Conservation (phyloP, 2,888 invertebrate species). For the Drosophila borborema region DNA sequence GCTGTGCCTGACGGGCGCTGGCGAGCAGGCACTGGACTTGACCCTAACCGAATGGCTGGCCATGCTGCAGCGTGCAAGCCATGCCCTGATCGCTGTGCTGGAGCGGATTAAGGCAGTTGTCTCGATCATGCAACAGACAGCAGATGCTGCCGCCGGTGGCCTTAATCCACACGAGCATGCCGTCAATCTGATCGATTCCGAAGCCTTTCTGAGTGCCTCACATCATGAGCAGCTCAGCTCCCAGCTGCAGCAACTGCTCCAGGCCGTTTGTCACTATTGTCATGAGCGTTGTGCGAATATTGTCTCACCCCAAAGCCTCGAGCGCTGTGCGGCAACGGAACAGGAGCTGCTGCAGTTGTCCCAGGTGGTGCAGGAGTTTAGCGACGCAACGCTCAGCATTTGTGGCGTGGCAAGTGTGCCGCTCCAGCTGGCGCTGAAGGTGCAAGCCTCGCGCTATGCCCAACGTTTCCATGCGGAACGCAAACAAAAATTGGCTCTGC, state of each 20-base stretch:
- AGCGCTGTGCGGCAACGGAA: slow-evolving; percentile 90
- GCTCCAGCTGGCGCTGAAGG: slow-evolving; percentile 91
- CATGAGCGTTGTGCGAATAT: slow-evolving; percentile 96
- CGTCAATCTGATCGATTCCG: slow-evolving; percentile 87
- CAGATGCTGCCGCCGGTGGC: slow-evolving; percentile 88
- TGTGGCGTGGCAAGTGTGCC: slow-evolving; percentile 92
- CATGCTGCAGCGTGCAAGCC: slow-evolving; percentile 89
- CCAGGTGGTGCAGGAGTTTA: slow-evolving; percentile 92
- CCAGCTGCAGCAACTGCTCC: slow-evolving; percentile 91
- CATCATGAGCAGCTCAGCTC: slow-evolving; percentile 90
- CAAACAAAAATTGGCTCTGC: slow-evolving; percentile 92
- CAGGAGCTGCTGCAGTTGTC: slow-evolving; percentile 91
- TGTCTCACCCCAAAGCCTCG: slow-evolving; percentile 91
- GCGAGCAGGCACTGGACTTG: slow-evolving; percentile 86
- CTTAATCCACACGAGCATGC: slow-evolving; percentile 78
- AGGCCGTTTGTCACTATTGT: slow-evolving; percentile 95
- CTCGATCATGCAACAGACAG: slow-evolving; percentile 91
- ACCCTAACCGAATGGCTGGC: slow-evolving; percentile 89
- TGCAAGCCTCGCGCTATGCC: slow-evolving; percentile 95
- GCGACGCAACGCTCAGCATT: slow-evolving; percentile 90
- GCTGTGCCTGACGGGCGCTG: slow-evolving; percentile 86
- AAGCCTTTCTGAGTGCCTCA: slow-evolving; percentile 89
- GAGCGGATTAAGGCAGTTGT: slow-evolving; percentile 91
- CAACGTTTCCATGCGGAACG: slow-evolving; percentile 95
- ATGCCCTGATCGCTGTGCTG: slow-evolving; percentile 89